Conservation (phyloP, 1,140 invertebrate genomes). For the Conus betulinus region DNA sequence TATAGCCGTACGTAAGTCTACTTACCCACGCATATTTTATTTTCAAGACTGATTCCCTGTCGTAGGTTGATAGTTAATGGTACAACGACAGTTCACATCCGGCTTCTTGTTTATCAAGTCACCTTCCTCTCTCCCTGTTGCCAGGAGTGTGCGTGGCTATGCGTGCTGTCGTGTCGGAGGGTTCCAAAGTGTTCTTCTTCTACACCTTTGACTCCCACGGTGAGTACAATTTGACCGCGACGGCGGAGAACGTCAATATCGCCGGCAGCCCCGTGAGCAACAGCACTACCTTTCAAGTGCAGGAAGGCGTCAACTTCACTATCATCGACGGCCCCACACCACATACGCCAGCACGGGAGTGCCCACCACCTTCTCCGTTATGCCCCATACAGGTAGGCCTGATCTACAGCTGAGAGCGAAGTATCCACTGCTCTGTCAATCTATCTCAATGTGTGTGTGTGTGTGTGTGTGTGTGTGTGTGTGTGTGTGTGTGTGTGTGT, state of each 20-base stretch:
- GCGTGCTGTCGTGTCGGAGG: slow-evolving; percentile 40
- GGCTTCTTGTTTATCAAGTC: background rate
- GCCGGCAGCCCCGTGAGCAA: background rate
- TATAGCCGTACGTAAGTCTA: too few species aligned
- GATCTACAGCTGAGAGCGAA: too few species aligned
- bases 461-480: too few species aligned
- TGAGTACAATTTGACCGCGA: slow-evolving; percentile 36
- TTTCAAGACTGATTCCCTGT: too few species aligned
- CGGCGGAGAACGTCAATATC: slow-evolving; percentile 24
- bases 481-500: too few species aligned
- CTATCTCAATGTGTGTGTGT: too few species aligned
- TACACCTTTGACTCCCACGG: slow-evolving; percentile 43
- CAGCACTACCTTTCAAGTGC: slow-evolving; percentile 41
- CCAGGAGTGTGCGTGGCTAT: slow-evolving; percentile 29
- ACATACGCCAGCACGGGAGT: slow-evolving; percentile 40
- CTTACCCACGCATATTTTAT: too few species aligned
- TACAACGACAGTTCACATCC: too few species aligned
- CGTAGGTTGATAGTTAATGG: too few species aligned
- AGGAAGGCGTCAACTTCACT: slow-evolving; percentile 57
- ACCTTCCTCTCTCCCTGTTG: background rate
- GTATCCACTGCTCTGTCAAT: too few species aligned
- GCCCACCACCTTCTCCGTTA: slow-evolving; percentile 30
- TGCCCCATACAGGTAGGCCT: slow-evolving; percentile 57
- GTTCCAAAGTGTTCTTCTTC: slow-evolving; percentile 39
- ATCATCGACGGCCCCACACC: slow-evolving; percentile 36